These are phyloP conservation scores for Lamellibrachia columna DNA, from an alignment of 2,888 invertebrate species.

Conservation along the genomic window DNA sequence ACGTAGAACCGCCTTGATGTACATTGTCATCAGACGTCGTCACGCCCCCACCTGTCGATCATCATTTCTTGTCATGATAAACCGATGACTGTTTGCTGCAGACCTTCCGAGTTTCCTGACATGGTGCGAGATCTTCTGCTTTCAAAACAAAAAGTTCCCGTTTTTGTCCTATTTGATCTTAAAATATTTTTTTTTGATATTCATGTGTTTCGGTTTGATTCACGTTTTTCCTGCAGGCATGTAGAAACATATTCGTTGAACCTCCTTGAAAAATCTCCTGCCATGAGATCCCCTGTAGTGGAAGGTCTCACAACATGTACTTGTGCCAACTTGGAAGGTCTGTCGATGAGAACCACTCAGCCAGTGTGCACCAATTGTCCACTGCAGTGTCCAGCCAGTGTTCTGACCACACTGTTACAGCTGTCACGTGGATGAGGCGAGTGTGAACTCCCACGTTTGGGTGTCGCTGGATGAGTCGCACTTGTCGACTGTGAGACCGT, in stretches of 20 bases:
- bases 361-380: background rate
- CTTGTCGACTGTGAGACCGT: constrained; percentile 35
- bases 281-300: too few species aligned
- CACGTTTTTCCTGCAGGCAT: too few species aligned
- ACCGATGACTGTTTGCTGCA: background rate
- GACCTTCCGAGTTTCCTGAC: background rate
- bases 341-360: background rate
- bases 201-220: too few species aligned
- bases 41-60: background rate
- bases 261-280: too few species aligned
- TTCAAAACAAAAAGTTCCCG: too few species aligned
- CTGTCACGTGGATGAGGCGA: background rate
- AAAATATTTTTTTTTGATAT: too few species aligned
- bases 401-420: background rate
- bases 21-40: background rate
- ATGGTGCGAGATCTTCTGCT: too few species aligned
- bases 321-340: too few species aligned
- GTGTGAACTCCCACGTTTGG: constrained; percentile 37
- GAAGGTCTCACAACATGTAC: too few species aligned
- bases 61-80: background rate
- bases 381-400: background rate
- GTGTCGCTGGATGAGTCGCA: constrained; percentile 34
- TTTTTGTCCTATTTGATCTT: too few species aligned
- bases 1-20: background rate
- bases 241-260: too few species aligned